A percentile compares a stretch with the other conserved stretches of the same genome.
Evolutionary conservation across 2,113 vertebrate species (phyloP).

Genomic region (Ceratotherium simum): DNA sequence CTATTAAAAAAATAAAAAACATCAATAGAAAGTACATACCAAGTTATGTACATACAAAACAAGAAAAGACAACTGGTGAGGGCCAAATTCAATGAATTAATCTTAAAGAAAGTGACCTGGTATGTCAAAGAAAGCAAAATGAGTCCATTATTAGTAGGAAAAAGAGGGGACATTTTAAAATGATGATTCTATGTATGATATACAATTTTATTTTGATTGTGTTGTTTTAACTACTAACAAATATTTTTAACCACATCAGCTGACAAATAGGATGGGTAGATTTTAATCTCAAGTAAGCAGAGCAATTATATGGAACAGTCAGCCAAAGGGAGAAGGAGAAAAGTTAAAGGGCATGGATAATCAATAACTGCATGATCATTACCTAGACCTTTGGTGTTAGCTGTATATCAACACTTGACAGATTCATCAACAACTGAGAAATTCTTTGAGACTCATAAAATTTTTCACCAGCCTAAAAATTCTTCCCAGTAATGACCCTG

Average conservation of each 20-base stretch:
- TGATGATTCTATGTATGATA: background rate
- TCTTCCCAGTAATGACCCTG: background rate
- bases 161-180: background rate
- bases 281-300: slow-evolving; percentile 27
- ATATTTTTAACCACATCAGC: slow-evolving; percentile 21
- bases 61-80: background rate
- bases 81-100: background rate
- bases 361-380: background rate
- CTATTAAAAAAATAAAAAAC: background rate
- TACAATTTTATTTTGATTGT: background rate
- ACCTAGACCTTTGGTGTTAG: background rate
- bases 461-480: background rate
- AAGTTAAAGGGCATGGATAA: background rate
- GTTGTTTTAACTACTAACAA: background rate
- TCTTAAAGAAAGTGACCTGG: background rate
- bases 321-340: background rate
- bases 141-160: background rate
- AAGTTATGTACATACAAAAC: background rate
- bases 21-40: background rate
- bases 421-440: slow-evolving; percentile 13
- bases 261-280: background rate
- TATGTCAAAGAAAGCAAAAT: background rate
- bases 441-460: background rate
- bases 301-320: background rate
- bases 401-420: background rate